Evolutionary conservation across 1,140 invertebrate genomes (phyloP).

Genomic region (Frieseomelitta varia): DNA sequence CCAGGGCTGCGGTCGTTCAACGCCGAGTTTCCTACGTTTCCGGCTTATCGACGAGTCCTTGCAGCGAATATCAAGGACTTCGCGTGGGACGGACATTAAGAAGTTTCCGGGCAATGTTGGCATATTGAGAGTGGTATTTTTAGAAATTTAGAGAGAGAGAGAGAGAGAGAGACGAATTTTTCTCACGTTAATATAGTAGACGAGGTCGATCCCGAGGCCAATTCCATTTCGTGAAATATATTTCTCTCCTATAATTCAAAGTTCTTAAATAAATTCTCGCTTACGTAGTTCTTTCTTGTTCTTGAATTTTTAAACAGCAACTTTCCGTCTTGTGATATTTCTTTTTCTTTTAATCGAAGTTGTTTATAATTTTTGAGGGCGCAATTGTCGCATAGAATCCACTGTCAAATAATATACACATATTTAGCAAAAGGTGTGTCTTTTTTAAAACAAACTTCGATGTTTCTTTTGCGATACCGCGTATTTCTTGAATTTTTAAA

Average conservation of each 20-base stretch:
- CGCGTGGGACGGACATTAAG: background rate
- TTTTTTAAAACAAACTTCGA: background rate
- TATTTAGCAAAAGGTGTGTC: background rate
- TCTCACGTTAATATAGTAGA: background rate
- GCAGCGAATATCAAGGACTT: constrained; percentile 7
- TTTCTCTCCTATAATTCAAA: background rate
- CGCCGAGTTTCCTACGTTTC: background rate
- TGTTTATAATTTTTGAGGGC: no score
- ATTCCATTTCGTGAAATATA: background rate
- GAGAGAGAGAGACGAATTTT: background rate
- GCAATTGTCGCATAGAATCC: no score
- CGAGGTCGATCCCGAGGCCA: background rate
- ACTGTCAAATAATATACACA: no score
- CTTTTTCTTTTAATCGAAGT: no score
- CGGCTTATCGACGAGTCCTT: constrained; percentile 16
- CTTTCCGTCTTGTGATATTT: fast-evolving
- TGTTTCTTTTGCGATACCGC: background rate
- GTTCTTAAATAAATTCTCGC: no score
- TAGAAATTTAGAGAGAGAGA: background rate
- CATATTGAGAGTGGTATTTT: background rate
- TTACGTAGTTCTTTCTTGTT: no score
- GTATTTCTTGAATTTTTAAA: no score
- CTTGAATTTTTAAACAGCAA: background rate
- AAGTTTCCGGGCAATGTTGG: background rate
- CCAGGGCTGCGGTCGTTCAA: constrained; percentile 16